phyloP scores from a whole-genome alignment of 2,888 invertebrate species.

The Ennomos fuscantarius region DNA sequence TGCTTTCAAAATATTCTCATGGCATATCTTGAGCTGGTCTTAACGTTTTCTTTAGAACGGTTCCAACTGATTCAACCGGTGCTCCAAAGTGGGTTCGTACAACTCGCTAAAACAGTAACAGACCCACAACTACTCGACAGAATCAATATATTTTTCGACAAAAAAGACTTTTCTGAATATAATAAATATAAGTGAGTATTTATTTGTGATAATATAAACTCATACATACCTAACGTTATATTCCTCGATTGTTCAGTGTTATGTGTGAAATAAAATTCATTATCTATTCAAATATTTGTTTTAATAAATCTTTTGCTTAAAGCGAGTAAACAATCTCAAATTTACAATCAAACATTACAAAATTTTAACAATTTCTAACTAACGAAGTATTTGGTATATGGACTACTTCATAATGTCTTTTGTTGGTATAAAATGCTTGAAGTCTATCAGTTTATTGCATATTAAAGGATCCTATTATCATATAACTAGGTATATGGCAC shows the following conservation, averaged over 20 bases:
- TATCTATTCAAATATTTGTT: slow-evolving; percentile 56
- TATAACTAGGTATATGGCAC: slow-evolving; percentile 62
- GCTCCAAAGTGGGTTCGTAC: slow-evolving; percentile 72
- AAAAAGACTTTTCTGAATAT: slow-evolving; percentile 77
- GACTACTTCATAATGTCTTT: slow-evolving; percentile 74
- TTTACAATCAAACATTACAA: slow-evolving; percentile 63
- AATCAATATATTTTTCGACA: slow-evolving; percentile 83
- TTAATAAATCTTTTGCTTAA: slow-evolving; percentile 63
- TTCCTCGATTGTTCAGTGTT: slow-evolving; percentile 73
- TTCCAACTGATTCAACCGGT: slow-evolving; percentile 82
- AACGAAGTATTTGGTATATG: slow-evolving; percentile 74
- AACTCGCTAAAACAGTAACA: slow-evolving; percentile 76
- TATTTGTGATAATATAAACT: slow-evolving; percentile 62
- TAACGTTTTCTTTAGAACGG: slow-evolving; percentile 86
- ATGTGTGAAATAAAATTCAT: slow-evolving; percentile 72
- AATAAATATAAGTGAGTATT: slow-evolving; percentile 74
- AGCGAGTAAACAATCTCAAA: slow-evolving; percentile 54
- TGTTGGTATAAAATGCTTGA: slow-evolving; percentile 55
- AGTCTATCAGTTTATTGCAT: slow-evolving; percentile 55
- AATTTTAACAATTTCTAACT: slow-evolving; percentile 63
- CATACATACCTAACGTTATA: slow-evolving; percentile 60
- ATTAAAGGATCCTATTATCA: slow-evolving; percentile 27
- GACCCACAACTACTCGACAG: slow-evolving; percentile 79
- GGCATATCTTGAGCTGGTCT: slow-evolving; percentile 92
- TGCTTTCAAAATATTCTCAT: slow-evolving; percentile 94